A percentile compares a stretch with the other conserved stretches of the same genome.
These are phyloP conservation scores for Lasioglossum marginatum DNA, from an alignment of 2,888 invertebrate species.

Conservation along the genomic window DNA sequence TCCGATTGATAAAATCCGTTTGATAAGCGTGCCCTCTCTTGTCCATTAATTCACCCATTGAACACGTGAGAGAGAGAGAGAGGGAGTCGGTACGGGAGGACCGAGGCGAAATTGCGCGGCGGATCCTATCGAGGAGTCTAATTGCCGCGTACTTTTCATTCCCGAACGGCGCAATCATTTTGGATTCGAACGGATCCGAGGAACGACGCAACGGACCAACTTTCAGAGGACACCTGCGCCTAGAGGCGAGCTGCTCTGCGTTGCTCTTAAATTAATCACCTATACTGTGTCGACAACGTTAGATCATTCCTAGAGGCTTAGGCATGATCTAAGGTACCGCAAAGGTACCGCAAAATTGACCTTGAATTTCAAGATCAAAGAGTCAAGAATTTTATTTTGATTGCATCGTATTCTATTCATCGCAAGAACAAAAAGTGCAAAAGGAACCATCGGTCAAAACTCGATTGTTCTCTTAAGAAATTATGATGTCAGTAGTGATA, in stretches of 20 bases:
- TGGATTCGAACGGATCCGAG: not conserved
- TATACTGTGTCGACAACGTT: not conserved
- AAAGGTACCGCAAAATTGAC: no score
- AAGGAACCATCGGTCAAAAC: no score
- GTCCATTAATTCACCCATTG: not conserved
- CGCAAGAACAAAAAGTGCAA: no score
- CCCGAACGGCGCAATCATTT: conserved; percentile 3
- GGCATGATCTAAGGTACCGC: no score
- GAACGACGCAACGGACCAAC: not conserved
- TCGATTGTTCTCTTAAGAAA: no score
- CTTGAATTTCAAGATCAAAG: no score
- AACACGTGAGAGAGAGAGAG: conserved; percentile 9
- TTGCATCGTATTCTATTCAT: no score
- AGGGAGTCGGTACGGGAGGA: not conserved
- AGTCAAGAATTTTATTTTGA: no score
- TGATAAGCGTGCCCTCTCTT: conserved; percentile 27
- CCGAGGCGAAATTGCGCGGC: not conserved
- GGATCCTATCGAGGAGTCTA: conserved; percentile 6
- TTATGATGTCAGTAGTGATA: no score
- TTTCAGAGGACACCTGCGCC: not conserved
- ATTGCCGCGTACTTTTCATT: conserved; percentile 1
- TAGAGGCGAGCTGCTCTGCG: not conserved
- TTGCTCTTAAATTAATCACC: not conserved
- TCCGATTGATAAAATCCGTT: conserved; percentile 46
- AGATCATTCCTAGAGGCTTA: not conserved